These are phyloP conservation scores for Daubentonia madagascariensis DNA, from an alignment of 2,113 vertebrate species.

Conservation along the genomic window DNA sequence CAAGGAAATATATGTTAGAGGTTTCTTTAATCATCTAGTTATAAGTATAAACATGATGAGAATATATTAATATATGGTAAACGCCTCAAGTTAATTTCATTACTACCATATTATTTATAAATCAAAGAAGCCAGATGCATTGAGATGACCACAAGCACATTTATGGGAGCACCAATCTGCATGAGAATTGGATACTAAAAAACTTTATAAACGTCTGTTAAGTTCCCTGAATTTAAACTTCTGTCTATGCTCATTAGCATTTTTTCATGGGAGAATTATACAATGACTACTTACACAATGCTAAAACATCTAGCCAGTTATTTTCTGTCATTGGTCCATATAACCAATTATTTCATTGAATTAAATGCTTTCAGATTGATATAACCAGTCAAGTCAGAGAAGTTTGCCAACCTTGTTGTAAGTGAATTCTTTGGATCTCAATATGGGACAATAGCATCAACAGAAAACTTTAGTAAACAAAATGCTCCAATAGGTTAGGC, in stretches of 20 bases:
- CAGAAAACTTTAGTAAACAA: neutral
- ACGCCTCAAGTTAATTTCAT: neutral
- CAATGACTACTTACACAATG: neutral
- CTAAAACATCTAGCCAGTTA: neutral
- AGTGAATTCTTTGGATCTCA: neutral
- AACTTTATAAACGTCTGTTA: neutral
- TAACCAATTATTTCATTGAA: neutral
- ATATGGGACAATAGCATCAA: neutral
- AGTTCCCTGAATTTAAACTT: neutral
- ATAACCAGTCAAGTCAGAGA: neutral
- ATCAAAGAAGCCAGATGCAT: neutral
- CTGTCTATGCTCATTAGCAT: neutral
- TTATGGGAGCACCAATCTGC: neutral
- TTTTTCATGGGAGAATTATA: neutral
- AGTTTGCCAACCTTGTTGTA: neutral
- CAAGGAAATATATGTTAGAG: neutral
- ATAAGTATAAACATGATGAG: neutral
- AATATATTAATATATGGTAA: neutral
- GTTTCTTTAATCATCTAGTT: neutral
- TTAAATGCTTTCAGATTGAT: neutral
- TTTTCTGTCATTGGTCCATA: neutral
- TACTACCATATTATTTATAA: neutral
- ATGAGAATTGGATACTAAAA: neutral
- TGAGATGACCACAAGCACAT: neutral
- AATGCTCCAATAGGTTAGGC: neutral